Evolutionary conservation across 2,888 invertebrate species (phyloP).

Genomic region (Ganaspis brasiliensis): DNA sequence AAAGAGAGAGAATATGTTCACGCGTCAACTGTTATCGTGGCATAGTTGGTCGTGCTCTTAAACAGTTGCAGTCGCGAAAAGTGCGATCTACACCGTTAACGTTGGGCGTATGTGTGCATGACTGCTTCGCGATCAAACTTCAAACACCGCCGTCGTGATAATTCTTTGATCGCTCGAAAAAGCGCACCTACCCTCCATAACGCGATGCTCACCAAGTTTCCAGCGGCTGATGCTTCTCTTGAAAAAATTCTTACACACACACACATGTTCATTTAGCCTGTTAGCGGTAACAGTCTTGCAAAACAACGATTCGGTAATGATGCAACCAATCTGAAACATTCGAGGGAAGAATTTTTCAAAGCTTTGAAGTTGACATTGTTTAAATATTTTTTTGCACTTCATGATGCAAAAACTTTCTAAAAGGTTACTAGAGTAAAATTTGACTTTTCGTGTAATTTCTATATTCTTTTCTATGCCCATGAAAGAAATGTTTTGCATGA

Average conservation of each 20-base stretch:
- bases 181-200: slow-evolving; percentile 67
- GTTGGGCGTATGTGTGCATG: slow-evolving; percentile 64
- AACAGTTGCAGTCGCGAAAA: slow-evolving; percentile 41
- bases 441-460: no score
- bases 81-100: slow-evolving; percentile 58
- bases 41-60: slow-evolving; percentile 48
- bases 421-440: no score
- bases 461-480: no score
- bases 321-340: slow-evolving; percentile 58
- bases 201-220: slow-evolving; percentile 47
- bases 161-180: slow-evolving; percentile 78
- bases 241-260: slow-evolving; percentile 2
- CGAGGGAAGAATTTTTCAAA: slow-evolving; percentile 55
- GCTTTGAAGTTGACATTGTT: no score
- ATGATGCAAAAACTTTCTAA: no score
- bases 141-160: slow-evolving; percentile 72
- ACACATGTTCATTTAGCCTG: slow-evolving; percentile 2
- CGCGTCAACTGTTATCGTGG: slow-evolving; percentile 62
- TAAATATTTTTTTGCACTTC: no score
- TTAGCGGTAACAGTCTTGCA: background rate
- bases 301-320: slow-evolving; percentile 54
- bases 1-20: slow-evolving; percentile 60
- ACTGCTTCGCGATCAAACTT: slow-evolving; percentile 74
- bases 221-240: slow-evolving; percentile 45
- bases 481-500: no score